Evolutionary conservation across 2,797 vertebrate species (phyloP), one percentile per base, ranked within the genome.

Genomic region (Linurgus olivaceus): DNA sequence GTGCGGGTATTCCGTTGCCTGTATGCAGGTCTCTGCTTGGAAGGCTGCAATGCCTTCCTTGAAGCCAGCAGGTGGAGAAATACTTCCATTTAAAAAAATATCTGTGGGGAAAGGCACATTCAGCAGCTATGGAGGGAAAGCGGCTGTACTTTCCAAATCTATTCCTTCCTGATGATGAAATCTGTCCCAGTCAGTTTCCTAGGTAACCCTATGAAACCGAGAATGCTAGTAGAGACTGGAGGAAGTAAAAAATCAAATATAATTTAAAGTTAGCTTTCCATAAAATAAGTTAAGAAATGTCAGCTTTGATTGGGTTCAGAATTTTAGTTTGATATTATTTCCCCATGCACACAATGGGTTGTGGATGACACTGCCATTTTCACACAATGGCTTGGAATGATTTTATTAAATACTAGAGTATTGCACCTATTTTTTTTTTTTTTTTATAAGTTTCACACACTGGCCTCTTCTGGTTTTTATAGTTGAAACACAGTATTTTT

Each of bases 21-120:
- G 14, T 8, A 14, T 4, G 6, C 18, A 38, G 18, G 13, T 40
- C 15, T 44, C 40, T 37, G 23, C 48, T 72, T 72, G 24, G 37
- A 76, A 55, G 25, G 38, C 54, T 95, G 89, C 20, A 77, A 13
- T 75, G 54, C 5, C 50, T 33, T 15, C 63, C 24, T 45, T 67
- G 20, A 31, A 65, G 59, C 90, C 96, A 96, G 93, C 92, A 96
- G 96, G 82, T 96, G 96, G 96, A 95, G 96, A 90, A 96, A 88
- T 77, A 11, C 13, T 90, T 92, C 94, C 89, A 86, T 72, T 81
- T 14, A 25, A 86, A 67, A 86, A 88, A 74, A 23, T 6, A 8
- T 13, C 63, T 70, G 31, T 26, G 18, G 38, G 23, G 50, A 86
- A 89, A 80, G 54, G 29, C 57, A 88, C 83, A 14, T 78, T 94